Percentiles rank a stretch among this genome's conserved stretches.
Conservation (phyloP, 2,888 invertebrate genomes). For the Dryobota labecula region DNA sequence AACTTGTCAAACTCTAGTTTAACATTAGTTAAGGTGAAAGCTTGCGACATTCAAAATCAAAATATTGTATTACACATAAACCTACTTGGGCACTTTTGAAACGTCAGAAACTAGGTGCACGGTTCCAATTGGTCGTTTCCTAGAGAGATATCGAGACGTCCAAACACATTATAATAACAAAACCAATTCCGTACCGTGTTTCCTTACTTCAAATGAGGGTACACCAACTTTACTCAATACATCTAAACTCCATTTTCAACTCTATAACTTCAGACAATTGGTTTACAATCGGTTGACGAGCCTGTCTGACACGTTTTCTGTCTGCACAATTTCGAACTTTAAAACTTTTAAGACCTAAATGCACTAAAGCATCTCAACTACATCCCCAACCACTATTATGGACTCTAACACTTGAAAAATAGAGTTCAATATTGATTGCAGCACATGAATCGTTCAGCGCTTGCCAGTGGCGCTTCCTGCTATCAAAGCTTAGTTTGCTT, state of each 20-base stretch:
- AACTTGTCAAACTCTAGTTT: too few relatives aligned
- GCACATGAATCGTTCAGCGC: neutral
- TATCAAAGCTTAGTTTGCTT: slow-evolving; percentile 64
- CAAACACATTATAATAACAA: slow-evolving; percentile 70
- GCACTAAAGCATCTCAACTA: neutral
- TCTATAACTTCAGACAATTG: neutral
- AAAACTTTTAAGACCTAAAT: slow-evolving; percentile 12
- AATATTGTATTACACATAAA: too few relatives aligned
- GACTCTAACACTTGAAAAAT: accelerated
- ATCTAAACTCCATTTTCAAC: slow-evolving; percentile 18
- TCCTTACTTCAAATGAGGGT: slow-evolving; percentile 56
- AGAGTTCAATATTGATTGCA: slow-evolving; percentile 26
- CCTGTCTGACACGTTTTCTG: neutral
- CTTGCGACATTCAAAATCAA: too few relatives aligned
- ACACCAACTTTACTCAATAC: neutral
- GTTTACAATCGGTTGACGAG: slow-evolving; percentile 9
- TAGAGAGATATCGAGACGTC: slow-evolving; percentile 59
- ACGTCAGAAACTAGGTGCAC: too few relatives aligned
- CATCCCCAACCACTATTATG: neutral
- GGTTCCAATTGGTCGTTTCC: too few relatives aligned
- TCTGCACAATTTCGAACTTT: slow-evolving; percentile 15
- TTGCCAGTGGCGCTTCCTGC: slow-evolving; percentile 64
- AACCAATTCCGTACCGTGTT: slow-evolving; percentile 71
- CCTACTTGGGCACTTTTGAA: too few relatives aligned
- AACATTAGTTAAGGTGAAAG: too few relatives aligned